Evolutionary conservation across 2,113 vertebrate species (phyloP).

Genomic region (Coregonus clupeaformis): DNA sequence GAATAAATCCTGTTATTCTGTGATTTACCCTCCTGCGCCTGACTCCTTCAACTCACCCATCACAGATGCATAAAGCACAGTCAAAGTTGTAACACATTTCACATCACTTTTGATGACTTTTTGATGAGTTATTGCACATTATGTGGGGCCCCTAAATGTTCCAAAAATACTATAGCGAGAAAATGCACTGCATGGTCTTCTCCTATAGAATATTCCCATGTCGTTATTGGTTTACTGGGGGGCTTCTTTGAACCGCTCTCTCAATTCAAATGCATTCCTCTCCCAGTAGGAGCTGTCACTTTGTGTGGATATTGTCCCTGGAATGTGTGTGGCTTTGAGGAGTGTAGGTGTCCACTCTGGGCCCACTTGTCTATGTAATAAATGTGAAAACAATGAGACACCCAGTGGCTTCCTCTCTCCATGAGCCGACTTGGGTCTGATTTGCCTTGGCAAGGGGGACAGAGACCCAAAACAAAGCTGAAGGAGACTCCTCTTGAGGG

Average conservation of each 20-base stretch:
- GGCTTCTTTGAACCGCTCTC: slow-evolving; percentile 68
- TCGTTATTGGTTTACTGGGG: slow-evolving; percentile 53
- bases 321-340: slow-evolving; percentile 62
- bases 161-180: slow-evolving; percentile 35
- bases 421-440: slow-evolving; percentile 70
- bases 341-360: slow-evolving; percentile 76
- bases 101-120: no score
- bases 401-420: slow-evolving; percentile 76
- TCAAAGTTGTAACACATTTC: no score
- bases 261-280: slow-evolving; percentile 76
- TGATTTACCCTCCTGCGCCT: no score
- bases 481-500: slow-evolving; percentile 70
- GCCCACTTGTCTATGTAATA: slow-evolving; percentile 84
- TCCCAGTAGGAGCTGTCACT: slow-evolving; percentile 80
- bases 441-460: slow-evolving; percentile 76
- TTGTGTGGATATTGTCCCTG: slow-evolving; percentile 75
- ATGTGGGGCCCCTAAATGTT: no score
- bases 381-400: slow-evolving; percentile 78
- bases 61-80: no score
- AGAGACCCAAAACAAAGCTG: slow-evolving; percentile 74
- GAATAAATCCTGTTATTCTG: no score
- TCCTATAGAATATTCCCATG: slow-evolving; percentile 65
- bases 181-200: slow-evolving; percentile 46
- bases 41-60: no score
- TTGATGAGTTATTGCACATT: no score